phyloP scores from a whole-genome alignment of 2,113 vertebrate genomes.

The Silurus glanis region DNA sequence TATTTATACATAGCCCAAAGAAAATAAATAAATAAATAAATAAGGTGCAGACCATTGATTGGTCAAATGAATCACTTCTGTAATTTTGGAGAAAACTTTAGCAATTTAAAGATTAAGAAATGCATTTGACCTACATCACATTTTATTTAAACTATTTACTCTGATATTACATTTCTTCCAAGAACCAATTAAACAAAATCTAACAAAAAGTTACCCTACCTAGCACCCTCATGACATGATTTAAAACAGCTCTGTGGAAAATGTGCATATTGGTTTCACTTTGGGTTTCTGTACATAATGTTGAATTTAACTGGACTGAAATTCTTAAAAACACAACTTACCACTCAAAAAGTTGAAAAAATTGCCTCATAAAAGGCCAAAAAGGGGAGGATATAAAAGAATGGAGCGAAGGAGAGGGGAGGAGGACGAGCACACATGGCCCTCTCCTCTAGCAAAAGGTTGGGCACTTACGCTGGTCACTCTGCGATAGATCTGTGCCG shows the following conservation, averaged over 20 bases:
- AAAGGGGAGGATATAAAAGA: conserved; percentile 43
- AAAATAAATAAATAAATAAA: too few species aligned
- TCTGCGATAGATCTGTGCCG: conserved; percentile 99
- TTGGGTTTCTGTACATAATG: background rate
- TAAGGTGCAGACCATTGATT: background rate
- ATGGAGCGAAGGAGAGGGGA: conserved; percentile 55
- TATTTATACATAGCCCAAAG: background rate
- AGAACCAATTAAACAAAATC: background rate
- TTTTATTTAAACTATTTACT: background rate
- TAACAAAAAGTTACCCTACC: background rate
- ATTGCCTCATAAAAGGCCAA: conserved; percentile 45
- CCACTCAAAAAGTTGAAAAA: conserved; percentile 46
- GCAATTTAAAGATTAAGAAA: background rate
- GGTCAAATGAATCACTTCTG: background rate
- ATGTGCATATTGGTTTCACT: background rate
- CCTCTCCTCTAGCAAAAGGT: conserved; percentile 51
- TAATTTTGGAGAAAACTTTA: background rate
- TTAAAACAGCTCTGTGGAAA: background rate
- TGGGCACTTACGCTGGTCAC: conserved; percentile 94
- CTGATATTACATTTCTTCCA: background rate
- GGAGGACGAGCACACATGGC: conserved; percentile 56
- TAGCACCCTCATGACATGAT: background rate
- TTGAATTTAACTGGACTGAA: background rate
- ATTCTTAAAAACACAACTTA: conserved; percentile 52
- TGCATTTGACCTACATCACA: background rate